Evolutionary conservation across 2,113 vertebrate species (phyloP).

Genomic region (Synchiropus splendidus): DNA sequence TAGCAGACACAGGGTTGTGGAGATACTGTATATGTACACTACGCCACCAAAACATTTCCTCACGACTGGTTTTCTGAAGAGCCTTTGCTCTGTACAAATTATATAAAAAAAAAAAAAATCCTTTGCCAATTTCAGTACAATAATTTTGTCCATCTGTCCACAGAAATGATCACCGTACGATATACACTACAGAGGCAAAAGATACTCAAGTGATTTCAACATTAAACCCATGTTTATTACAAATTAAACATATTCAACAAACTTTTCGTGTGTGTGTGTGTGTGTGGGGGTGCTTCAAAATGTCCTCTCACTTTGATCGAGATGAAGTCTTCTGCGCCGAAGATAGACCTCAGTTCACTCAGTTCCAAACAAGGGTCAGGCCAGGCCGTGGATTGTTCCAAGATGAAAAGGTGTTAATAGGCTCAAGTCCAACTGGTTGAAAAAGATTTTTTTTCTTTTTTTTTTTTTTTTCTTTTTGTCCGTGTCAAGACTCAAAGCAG

Average conservation of each 20-base stretch:
- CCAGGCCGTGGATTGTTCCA: slow-evolving; percentile 40
- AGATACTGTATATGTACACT: slow-evolving; percentile 73
- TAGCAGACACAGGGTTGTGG: slow-evolving; percentile 52
- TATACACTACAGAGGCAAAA: slow-evolving; percentile 67
- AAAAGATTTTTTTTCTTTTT: too few relatives aligned
- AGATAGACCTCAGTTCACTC: slow-evolving; percentile 43
- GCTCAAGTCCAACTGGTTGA: slow-evolving; percentile 26
- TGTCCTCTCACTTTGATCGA: slow-evolving; percentile 32
- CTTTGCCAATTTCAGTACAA: slow-evolving; percentile 50
- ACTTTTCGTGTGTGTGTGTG: slow-evolving; percentile 39
- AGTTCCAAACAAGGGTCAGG: slow-evolving; percentile 54
- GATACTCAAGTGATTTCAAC: slow-evolving; percentile 65
- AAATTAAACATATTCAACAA: slow-evolving; percentile 60
- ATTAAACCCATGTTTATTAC: slow-evolving; percentile 65
- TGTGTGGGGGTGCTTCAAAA: slow-evolving; percentile 28
- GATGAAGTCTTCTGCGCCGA: slow-evolving; percentile 28
- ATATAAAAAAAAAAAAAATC: slow-evolving; percentile 4
- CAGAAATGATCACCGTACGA: slow-evolving; percentile 62
- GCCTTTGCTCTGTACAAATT: slow-evolving; percentile 36
- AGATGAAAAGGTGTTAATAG: slow-evolving; percentile 33
- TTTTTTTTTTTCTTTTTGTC: too few relatives aligned
- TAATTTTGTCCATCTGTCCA: slow-evolving; percentile 61
- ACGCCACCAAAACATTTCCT: slow-evolving; percentile 50
- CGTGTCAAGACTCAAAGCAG: too few relatives aligned
- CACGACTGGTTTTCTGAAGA: slow-evolving; percentile 56